A percentile compares a stretch with the other conserved stretches of the same genome.
Evolutionary conservation across 2,797 vertebrate species (phyloP).

Genomic region (Malacoraja senta): DNA sequence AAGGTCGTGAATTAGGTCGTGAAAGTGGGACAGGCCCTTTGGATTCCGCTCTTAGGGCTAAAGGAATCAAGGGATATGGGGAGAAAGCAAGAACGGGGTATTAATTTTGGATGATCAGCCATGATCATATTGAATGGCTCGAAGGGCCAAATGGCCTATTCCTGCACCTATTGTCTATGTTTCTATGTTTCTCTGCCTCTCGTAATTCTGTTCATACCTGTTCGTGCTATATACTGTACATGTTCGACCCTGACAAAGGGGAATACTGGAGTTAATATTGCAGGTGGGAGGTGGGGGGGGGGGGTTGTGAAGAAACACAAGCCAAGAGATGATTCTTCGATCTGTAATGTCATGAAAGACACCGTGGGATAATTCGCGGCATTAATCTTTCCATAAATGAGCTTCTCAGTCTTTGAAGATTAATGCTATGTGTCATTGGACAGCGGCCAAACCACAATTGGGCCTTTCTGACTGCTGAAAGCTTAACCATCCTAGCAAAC

Average conservation of each 20-base stretch:
- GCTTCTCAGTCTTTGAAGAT: not conserved
- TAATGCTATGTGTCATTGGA: not conserved
- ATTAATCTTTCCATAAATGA: conserved; percentile 20
- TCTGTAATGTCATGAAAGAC: not conserved
- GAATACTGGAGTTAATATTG: not conserved
- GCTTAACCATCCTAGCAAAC: not conserved
- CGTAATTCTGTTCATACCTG: no score
- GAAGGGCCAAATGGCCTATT: no score
- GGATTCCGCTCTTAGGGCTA: no score
- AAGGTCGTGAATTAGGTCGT: no score
- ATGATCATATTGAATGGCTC: no score
- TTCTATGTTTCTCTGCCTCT: no score
- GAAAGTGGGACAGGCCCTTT: no score
- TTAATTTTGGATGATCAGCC: no score
- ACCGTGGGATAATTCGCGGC: not conserved
- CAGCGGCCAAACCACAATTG: not conserved
- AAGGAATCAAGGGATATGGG: no score
- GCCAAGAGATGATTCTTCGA: not conserved
- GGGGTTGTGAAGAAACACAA: not conserved
- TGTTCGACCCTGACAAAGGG: not conserved
- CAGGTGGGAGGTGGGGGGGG: not conserved
- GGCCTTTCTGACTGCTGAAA: not conserved
- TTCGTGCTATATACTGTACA: no score
- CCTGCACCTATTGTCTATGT: no score
- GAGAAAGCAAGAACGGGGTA: no score